Base-by-base conservation (phyloP, 1,140 invertebrate species). In the Scaptomyza graminum region DNA sequence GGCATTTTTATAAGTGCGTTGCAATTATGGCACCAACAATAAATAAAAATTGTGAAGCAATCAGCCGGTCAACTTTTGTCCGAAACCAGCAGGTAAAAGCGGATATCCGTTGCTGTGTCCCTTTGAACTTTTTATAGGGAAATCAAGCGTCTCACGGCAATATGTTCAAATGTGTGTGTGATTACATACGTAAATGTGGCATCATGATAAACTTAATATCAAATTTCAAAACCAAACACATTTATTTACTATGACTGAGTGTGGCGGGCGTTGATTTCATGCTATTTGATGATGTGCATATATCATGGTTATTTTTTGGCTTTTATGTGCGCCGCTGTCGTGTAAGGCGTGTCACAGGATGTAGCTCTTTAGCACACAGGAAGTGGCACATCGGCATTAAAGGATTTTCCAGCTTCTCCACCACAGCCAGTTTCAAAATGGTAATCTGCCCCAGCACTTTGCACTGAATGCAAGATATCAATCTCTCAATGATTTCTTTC, bases 331-430 rank as follows among this genome's bases (percentile, higher is more conserved):
- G 74, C 46, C 70, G 56, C 9, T 34, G 60, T 66, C 59, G 63
- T 25, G 39, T 46, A 64, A 59, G 49, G 47, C 74, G 60, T 68
- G 56, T 54, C 55, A 57, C 78, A 72, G 82, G 82, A 85, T 82
- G 82, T 62, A 62, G 71, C 78, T 72, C 71, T 79, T 85, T 72
- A 73, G 68, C 66, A 72, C 46, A 62, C 82, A 71, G 81, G 82
- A 87, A 72, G 61, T 69, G 73, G 73, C 76, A 39, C 34, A 55
- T 72, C 62, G 60, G 71, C 54, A 49, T 16, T 62, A 73, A 74
- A 62, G 57, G 62, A 74, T 59, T 22, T 13, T 12, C 49, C 37
- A 54, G 8, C 31, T 7, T 34, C 31, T 8, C n/a, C 47, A 15
- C 41, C 65, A 56, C 54, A 50, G 12, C 11, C 25, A 18, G 31